phyloP scores from a whole-genome alignment of 2,888 invertebrate genomes.

The Leucozona laternaria region DNA sequence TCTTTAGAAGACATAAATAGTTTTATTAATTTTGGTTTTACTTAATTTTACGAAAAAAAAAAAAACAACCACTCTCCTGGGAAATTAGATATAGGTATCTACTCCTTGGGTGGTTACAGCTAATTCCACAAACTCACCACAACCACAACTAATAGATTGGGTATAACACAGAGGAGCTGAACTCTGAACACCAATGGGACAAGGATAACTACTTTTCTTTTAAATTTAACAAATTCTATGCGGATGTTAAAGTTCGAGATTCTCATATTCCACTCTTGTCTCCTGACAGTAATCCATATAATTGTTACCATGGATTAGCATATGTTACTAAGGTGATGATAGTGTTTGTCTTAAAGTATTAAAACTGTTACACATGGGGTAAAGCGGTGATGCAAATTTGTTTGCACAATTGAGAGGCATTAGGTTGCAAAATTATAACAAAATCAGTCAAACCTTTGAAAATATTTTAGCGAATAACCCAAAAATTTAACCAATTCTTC shows the following conservation, averaged over 20 bases:
- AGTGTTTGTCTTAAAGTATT: no score
- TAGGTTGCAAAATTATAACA: no score
- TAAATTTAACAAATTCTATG: neutral
- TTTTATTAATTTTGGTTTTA: neutral
- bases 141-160: neutral
- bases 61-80: neutral
- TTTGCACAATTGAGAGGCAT: no score
- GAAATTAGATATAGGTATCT: conserved; percentile 4
- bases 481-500: no score
- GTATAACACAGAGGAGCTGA: neutral
- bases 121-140: neutral
- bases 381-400: no score
- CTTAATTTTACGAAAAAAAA: neutral
- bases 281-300: neutral
- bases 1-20: neutral
- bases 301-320: neutral
- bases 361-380: no score
- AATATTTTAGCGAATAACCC: no score
- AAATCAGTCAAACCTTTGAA: no score
- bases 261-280: no score
- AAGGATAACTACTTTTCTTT: neutral
- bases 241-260: neutral
- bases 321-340: neutral
- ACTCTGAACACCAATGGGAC: neutral
- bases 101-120: neutral